These are phyloP conservation scores for Leptopilina myrica DNA, from an alignment of 2,888 invertebrate genomes.

Conservation along the genomic window DNA sequence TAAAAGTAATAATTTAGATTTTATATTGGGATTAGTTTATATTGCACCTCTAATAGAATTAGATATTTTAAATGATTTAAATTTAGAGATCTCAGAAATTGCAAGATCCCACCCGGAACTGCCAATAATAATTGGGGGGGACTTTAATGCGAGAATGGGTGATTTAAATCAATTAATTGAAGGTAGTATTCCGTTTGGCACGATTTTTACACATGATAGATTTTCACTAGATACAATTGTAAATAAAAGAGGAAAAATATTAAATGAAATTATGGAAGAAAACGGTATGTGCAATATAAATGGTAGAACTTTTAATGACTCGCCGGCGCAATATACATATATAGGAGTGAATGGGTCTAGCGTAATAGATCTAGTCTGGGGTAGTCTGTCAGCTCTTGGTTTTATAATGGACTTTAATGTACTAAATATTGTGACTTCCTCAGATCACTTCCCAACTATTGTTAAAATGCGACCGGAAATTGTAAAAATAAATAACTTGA, in stretches of 20 bases:
- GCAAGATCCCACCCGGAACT: background rate
- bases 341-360: background rate
- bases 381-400: background rate
- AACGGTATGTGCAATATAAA: slow-evolving; percentile 1
- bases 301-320: slow-evolving; percentile 6
- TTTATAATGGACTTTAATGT: background rate
- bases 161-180: slow-evolving; percentile 11
- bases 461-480: slow-evolving; percentile 8
- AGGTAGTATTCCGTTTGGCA: background rate
- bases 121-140: slow-evolving; percentile 2
- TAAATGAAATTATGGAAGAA: slow-evolving; percentile 9
- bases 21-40: slow-evolving; percentile 1
- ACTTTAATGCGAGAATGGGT: background rate
- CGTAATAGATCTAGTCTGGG: slow-evolving; percentile 23
- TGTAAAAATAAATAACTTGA: background rate
- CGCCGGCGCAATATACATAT: slow-evolving; percentile 13
- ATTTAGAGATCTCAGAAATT: slow-evolving; percentile 1
- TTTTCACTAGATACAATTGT: background rate
- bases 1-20: slow-evolving; percentile 6
- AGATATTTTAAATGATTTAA: slow-evolving; percentile 1
- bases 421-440: background rate
- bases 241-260: background rate
- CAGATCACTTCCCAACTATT: background rate
- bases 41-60: background rate
- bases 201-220: background rate